These are phyloP conservation scores for Rhadinocentrus ornatus DNA, from an alignment of 2,797 vertebrate genomes.

Conservation along the genomic window DNA sequence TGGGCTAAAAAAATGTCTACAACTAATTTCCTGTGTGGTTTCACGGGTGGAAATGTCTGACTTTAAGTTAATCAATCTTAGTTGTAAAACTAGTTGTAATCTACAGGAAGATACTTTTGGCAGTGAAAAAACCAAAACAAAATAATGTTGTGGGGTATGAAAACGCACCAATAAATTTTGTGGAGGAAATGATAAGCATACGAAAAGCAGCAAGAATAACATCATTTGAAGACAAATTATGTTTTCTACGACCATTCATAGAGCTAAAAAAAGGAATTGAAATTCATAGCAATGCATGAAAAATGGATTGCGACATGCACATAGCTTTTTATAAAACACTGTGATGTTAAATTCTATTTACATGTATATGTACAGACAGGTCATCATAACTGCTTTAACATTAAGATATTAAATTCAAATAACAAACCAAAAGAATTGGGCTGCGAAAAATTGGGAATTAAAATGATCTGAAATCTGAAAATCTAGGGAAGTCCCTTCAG, in stretches of 20 bases:
- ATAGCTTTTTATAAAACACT: slow-evolving; percentile 64
- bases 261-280: slow-evolving; percentile 60
- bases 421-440: slow-evolving; percentile 45
- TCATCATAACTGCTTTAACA: slow-evolving; percentile 74
- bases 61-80: slow-evolving; percentile 52
- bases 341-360: slow-evolving; percentile 83
- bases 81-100: slow-evolving; percentile 75
- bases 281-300: slow-evolving; percentile 57
- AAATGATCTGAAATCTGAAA: slow-evolving; percentile 35
- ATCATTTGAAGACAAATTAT: slow-evolving; percentile 54
- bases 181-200: slow-evolving; percentile 75
- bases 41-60: slow-evolving; percentile 83
- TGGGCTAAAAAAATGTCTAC: slow-evolving; percentile 50
- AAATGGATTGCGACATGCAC: slow-evolving; percentile 44
- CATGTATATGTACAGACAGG: slow-evolving; percentile 76
- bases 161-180: slow-evolving; percentile 45
- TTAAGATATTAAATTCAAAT: slow-evolving; percentile 70
- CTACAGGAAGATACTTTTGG: slow-evolving; percentile 51
- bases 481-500: slow-evolving; percentile 27
- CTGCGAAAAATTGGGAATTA: slow-evolving; percentile 17
- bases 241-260: slow-evolving; percentile 20
- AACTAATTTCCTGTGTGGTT: slow-evolving; percentile 57
- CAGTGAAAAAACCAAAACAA: slow-evolving; percentile 16
- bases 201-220: slow-evolving; percentile 73
- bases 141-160: slow-evolving; percentile 35